A percentile compares a stretch with the other conserved stretches of the same genome.
phyloP scores from a whole-genome alignment of 2,113 vertebrate species.

The Hemichromis elongatus region DNA sequence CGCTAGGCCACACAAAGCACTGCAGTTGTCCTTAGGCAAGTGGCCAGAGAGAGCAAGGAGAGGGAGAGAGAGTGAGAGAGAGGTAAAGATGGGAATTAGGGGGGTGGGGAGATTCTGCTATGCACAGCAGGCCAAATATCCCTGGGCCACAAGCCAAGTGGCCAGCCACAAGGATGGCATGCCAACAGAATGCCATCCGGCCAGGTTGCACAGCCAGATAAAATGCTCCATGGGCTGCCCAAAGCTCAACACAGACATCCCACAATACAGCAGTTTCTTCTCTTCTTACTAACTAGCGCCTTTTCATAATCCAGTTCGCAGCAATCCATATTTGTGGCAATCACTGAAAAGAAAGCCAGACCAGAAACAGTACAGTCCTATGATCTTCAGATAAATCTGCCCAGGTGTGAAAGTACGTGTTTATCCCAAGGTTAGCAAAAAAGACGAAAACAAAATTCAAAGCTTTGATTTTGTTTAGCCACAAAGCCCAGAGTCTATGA shows the following conservation, averaged over 20 bases:
- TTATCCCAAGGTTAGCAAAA: not conserved
- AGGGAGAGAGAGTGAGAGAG: not conserved
- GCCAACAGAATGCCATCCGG: constrained; percentile 56
- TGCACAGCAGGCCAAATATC: constrained; percentile 52
- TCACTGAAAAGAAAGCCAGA: not conserved
- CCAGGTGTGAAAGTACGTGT: constrained; percentile 7
- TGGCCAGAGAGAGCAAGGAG: constrained; percentile 33
- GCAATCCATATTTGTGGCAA: not conserved
- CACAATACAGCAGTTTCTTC: constrained; percentile 9
- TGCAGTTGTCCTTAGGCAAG: constrained; percentile 58
- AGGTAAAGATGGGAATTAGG: constrained; percentile 46
- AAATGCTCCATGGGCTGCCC: constrained; percentile 43
- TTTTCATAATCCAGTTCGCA: not conserved
- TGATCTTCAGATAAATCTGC: not conserved
- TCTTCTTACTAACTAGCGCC: not conserved
- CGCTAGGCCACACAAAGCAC: constrained; percentile 54
- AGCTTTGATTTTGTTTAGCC: constrained; percentile 24
- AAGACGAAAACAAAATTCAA: not conserved
- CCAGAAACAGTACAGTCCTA: not conserved
- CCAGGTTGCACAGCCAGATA: constrained; percentile 63
- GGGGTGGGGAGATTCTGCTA: constrained; percentile 42
- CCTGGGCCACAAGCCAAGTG: constrained; percentile 55
- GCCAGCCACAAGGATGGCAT: constrained; percentile 29
- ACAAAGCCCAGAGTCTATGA: constrained; percentile 1
- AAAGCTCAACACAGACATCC: constrained; percentile 27